Evolutionary conservation across 2,797 vertebrate species (phyloP).

Genomic region (Eutrigla gurnardus): DNA sequence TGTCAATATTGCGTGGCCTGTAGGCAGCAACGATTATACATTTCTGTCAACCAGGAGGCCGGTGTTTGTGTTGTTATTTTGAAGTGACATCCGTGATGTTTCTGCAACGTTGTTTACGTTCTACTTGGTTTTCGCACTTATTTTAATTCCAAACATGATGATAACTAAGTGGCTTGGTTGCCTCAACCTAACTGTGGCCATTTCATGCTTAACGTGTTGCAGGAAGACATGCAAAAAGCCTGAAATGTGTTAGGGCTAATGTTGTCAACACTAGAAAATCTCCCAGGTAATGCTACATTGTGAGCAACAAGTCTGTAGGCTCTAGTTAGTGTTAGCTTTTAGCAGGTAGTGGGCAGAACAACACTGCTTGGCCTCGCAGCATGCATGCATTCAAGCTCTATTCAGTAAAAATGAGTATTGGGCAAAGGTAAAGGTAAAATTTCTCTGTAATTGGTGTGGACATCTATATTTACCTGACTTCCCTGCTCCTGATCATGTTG

Average conservation of each 20-base stretch:
- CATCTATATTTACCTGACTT: no score
- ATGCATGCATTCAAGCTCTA: background rate
- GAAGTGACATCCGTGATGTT: no score
- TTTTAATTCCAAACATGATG: no score
- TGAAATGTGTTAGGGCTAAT: no score
- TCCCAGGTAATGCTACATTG: background rate
- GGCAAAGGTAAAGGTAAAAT: background rate
- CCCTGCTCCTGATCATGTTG: background rate
- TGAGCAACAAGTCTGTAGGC: background rate
- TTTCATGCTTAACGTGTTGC: background rate
- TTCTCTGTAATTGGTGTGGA: no score
- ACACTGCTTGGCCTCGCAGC: no score
- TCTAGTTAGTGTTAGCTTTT: background rate
- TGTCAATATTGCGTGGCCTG: background rate
- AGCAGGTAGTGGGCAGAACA: background rate
- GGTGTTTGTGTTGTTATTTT: no score
- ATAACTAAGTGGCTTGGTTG: background rate
- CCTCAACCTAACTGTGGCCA: background rate
- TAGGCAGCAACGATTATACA: background rate
- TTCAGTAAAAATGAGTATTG: background rate
- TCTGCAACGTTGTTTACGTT: no score
- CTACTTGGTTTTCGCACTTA: no score
- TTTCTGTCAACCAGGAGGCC: no score
- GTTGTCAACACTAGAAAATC: no score
- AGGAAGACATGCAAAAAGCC: background rate